Base-by-base conservation (phyloP, 2,888 invertebrate species). In the Uropetala carovei region DNA sequence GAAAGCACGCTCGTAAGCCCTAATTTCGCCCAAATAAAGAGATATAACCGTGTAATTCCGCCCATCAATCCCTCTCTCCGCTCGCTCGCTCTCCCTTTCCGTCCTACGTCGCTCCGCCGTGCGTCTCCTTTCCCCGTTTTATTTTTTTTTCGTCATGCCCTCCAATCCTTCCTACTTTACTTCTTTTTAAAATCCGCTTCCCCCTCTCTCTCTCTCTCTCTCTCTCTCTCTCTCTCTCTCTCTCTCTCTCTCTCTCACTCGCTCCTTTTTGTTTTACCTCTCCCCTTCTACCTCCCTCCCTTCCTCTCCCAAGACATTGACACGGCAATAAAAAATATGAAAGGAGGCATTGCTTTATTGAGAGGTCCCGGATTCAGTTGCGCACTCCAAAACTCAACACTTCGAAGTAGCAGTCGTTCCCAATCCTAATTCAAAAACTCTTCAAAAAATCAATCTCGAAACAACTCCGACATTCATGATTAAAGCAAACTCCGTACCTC, bases 381-480 rank as follows among this genome's bases (percentile, higher is more conserved):
- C 89, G 43, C 89, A 89, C 89, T 89, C 64, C 89, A 89, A 43
- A 89, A 89, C 89, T 89, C 89, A 64, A 64, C 89, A 89, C 89
- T 89, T 64, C 89, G 89, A 58, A 89, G 89, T 89, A 89, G 89
- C 89, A 89, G 89, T 64, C 89, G 64, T 89, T 89, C 89, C 89
- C 64, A 89, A 89, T 89, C 89, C 89, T 64, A 64, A 64, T 89
- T 43, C 64, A 89, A 75, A 89, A 64, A 60, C 64, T 89, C 89
- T 89, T 64, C 64, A 89, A 89, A 89, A n/a, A 89, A 89, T 89
- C 89, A 89, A 89, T 89, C 64, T 89, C 89, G 64, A 89, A 89
- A 89, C 89, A 89, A 89, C 64, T 68, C 89, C 89, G 64, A 43
- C 89, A 56, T 89, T 89, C 89, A 64, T 89, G 89, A 89, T 89